Base-by-base conservation (phyloP, 2,797 vertebrate genomes). In the Salarias fasciatus region DNA sequence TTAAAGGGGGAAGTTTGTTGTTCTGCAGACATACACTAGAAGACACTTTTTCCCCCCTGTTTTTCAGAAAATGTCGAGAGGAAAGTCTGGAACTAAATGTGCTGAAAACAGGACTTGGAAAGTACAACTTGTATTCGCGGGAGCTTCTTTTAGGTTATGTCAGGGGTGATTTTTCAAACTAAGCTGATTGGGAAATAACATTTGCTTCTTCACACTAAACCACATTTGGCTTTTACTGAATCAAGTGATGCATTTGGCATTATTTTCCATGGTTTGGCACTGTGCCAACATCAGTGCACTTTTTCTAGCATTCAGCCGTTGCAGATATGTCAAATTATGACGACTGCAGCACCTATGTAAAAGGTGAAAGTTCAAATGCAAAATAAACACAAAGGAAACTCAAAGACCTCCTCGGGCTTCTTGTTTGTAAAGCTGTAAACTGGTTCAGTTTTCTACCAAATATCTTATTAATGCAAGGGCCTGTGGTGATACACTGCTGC, bases 51-150 rank as follows among this genome's bases (percentile, higher is more conserved):
- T 48, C 33, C 18, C 8, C 5, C 44, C 35, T 62, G 42, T 68
- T 69, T n/a, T 66, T 81, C 42, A 56, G 29, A 45, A 72, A 69
- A 55, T 4, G 15, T 69, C 59, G 59, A 55, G 11, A 13, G 2
- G 9, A 63, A 24, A 48, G 40, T 45, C 12, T 50, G 0, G 5
- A 44, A 24, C 46, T 40, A 37, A 54, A 57, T 53, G 18, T 51
- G 29, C 9, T 43, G 11, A 77, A 54, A 0, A 29, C 15, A 64
- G n/a, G 6, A 55, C 31, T 53, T 1, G 53, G 31, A 45, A 35
- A 51, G 5, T 24, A 36, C 12, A n/a, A 53, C 5, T 30, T 49
- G 18, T 42, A 13, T 36, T 49, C 30, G 9, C 13, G n/a, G 28
- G 15, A 43, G 31, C 66, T 35, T 18, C 40, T 51, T 63, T 61